A percentile compares a stretch with the other conserved stretches of the same genome.
phyloP scores from a whole-genome alignment of 2,797 vertebrate genomes.

The Helostoma temminkii region DNA sequence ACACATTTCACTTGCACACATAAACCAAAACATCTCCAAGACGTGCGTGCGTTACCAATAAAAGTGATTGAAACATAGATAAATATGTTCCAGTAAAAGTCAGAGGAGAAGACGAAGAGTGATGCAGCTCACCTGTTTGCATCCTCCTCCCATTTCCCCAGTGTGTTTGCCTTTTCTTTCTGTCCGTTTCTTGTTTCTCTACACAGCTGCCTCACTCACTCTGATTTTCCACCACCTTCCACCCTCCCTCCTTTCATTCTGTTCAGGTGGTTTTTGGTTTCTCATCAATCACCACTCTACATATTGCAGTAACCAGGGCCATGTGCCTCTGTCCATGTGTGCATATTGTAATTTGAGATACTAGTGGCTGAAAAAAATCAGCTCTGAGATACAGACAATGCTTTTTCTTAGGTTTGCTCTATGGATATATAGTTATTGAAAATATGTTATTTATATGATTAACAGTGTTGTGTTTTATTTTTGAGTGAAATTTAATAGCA shows the following conservation, averaged over 20 bases:
- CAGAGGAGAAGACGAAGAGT: slow-evolving; percentile 31
- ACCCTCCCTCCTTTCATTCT: slow-evolving; percentile 32
- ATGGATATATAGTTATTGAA: not conserved
- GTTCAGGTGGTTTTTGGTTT: slow-evolving; percentile 77
- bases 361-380: slow-evolving; percentile 48
- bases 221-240: slow-evolving; percentile 10
- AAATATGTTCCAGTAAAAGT: slow-evolving; percentile 57
- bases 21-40: slow-evolving; percentile 44
- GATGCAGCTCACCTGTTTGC: slow-evolving; percentile 22
- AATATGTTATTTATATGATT: not conserved
- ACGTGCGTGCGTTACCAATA: slow-evolving; percentile 73
- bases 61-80: slow-evolving; percentile 49
- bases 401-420: not conserved
- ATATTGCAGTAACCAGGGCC: slow-evolving; percentile 77
- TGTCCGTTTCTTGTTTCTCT: slow-evolving; percentile 6
- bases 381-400: slow-evolving; percentile 2
- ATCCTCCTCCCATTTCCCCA: slow-evolving; percentile 9
- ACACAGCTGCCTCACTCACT: slow-evolving; percentile 7
- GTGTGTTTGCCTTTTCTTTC: slow-evolving; percentile 10
- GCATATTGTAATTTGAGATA: slow-evolving; percentile 52
- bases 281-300: slow-evolving; percentile 75
- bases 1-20: slow-evolving; percentile 26
- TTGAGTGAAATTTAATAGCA: not conserved
- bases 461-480: not conserved
- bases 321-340: slow-evolving; percentile 61